Evolutionary conservation across 2,888 invertebrate genomes (phyloP).

Genomic region (Conchocele bisecta): DNA sequence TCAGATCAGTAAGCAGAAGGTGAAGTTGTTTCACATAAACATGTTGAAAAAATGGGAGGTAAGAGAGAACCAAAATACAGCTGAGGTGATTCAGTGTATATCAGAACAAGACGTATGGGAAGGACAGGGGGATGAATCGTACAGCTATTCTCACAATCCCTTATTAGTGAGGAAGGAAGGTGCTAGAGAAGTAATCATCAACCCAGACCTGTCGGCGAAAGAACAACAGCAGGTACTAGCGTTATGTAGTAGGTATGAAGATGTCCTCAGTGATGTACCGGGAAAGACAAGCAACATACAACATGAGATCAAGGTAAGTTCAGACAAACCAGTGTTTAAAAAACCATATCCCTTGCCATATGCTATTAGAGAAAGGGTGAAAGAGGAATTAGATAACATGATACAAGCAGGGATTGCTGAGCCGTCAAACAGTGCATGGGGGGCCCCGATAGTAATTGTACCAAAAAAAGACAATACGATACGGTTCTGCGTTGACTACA

Average conservation of each 20-base stretch:
- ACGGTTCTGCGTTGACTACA: conserved; percentile 9
- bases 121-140: no score
- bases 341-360: conserved; percentile 6
- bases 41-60: conserved; percentile 20
- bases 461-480: conserved; percentile 12
- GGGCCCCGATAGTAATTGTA: conserved; percentile 5
- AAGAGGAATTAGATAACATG: not conserved
- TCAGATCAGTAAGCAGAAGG: not conserved
- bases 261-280: not conserved
- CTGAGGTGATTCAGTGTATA: no score
- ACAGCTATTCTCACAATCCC: not conserved
- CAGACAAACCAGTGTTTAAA: not conserved
- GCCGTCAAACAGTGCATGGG: conserved; percentile 1
- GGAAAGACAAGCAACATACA: not conserved
- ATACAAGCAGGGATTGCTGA: conserved; percentile 2
- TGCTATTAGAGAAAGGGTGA: not conserved
- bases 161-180: not conserved
- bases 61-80: not conserved
- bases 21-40: conserved; percentile 10
- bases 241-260: not conserved
- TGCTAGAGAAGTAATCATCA: not conserved
- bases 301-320: not conserved
- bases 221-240: not conserved
- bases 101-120: no score
- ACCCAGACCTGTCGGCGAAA: not conserved